Percentiles rank a stretch among this genome's conserved stretches.
Conservation (phyloP, 2,797 vertebrate species). For the Steatocranus sp. region DNA sequence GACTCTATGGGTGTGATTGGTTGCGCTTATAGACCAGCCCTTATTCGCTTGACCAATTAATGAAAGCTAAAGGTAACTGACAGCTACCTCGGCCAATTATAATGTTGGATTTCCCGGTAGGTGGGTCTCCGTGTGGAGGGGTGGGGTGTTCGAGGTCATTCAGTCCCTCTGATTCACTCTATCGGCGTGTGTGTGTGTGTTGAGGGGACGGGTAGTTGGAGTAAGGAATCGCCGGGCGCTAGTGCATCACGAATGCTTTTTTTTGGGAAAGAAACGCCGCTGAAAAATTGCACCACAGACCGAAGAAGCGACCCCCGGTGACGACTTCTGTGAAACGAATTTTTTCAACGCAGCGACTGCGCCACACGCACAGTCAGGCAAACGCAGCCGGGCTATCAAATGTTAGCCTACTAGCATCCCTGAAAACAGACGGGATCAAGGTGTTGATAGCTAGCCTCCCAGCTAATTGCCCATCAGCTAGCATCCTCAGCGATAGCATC, state of each 20-base stretch:
- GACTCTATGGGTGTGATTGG: slow-evolving; percentile 42
- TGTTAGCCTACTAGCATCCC: slow-evolving; percentile 63
- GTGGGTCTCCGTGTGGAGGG: slow-evolving; percentile 55
- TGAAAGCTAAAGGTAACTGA: slow-evolving; percentile 27
- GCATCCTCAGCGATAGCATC: slow-evolving; percentile 57
- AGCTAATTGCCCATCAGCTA: slow-evolving; percentile 71
- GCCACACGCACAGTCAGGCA: slow-evolving; percentile 48
- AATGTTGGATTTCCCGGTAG: neutral
- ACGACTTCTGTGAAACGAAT: slow-evolving; percentile 27
- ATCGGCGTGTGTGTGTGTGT: slow-evolving; percentile 72
- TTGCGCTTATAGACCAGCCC: slow-evolving; percentile 37
- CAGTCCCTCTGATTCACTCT: slow-evolving; percentile 76
- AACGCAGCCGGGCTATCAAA: slow-evolving; percentile 52
- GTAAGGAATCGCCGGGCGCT: slow-evolving; percentile 73
- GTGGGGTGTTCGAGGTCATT: slow-evolving; percentile 80
- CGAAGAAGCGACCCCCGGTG: slow-evolving; percentile 44
- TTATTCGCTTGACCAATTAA: slow-evolving; percentile 56
- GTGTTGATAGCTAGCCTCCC: slow-evolving; percentile 69
- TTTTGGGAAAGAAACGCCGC: slow-evolving; percentile 38
- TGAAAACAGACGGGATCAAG: slow-evolving; percentile 60
- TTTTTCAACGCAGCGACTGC: slow-evolving; percentile 51
- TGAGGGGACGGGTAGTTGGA: slow-evolving; percentile 69
- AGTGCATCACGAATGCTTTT: slow-evolving; percentile 47
- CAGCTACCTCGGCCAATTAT: slow-evolving; percentile 27
- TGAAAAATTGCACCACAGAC: slow-evolving; percentile 33